Evolutionary conservation across 1,140 invertebrate genomes (phyloP), one percentile per base, ranked within the genome.

Genomic region (Solenopsis invicta): DNA sequence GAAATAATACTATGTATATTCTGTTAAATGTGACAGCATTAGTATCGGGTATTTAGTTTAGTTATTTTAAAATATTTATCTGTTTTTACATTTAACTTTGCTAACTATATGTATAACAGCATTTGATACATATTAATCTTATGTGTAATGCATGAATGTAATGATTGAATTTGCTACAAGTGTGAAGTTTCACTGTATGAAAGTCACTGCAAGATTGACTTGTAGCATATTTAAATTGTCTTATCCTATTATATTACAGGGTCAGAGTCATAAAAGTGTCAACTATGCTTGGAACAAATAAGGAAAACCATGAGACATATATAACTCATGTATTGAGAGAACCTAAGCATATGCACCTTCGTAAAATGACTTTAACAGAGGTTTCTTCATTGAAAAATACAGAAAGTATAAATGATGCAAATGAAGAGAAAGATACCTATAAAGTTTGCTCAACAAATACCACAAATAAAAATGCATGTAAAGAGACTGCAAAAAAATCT

Each of bases 401-500:
- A 9, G 16, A 48, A 24, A 61, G 0, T 48, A 21, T 34, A 2
- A 77, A 16, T 8, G 18, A 37, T 21, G 13, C 0, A 41, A 41
- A 56, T 21, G 2, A 67, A 0, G 21, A 29, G 18, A 2, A 81
- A 54, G n/a, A 34, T 3, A 59, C 12, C 8, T 74, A 10, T 48
- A 6, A 37, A 87, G 78, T 29, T 69, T 74, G 34, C 5, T 56
- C 52, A n/a, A 9, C 9, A 59, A 76, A 6, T 18, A 66, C 4
- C n/a, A 41, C 1, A 76, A 85, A 1, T 0, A 67, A 76, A 72
- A 80, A 61, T 4, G 41, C 56, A n/a, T 18, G 21, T 3, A 50
- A 69, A 9, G 66, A 69, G 9, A 41, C n/a, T 41, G 67, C 24
- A n/a, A 93, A 92, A 45, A 92, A 89, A 18, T 90, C 91, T 34